These are phyloP conservation scores for Aspidiotus rigidus DNA, from an alignment of 2,888 invertebrate species.

Conservation along the genomic window DNA sequence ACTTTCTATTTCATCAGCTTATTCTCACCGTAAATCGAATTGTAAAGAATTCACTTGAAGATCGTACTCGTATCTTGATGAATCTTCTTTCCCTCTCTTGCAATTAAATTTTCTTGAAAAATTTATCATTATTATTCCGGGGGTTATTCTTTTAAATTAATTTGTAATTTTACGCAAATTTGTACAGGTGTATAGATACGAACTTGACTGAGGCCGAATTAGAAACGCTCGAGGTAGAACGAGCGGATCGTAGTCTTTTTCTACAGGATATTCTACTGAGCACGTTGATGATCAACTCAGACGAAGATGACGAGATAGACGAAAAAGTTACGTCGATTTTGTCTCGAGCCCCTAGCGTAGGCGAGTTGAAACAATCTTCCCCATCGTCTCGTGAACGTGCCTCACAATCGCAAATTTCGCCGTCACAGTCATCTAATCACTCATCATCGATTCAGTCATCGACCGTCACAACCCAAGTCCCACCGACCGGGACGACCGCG, in stretches of 20 bases:
- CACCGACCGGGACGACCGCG: not conserved
- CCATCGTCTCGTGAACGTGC: conserved; percentile 1
- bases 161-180: too few species aligned
- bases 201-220: conserved; percentile 34
- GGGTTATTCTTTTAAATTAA: too few species aligned
- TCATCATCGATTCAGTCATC: not conserved
- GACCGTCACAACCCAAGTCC: not conserved
- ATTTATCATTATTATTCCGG: too few species aligned
- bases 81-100: too few species aligned
- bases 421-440: not conserved
- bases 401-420: conserved; percentile 12
- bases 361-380: not conserved
- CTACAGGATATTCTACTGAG: conserved; percentile 61
- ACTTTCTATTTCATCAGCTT: too few species aligned
- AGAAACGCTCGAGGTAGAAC: conserved; percentile 41
- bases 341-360: not conserved
- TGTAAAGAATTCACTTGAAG: too few species aligned
- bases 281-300: conserved; percentile 43
- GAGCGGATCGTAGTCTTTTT: conserved; percentile 57
- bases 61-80: too few species aligned
- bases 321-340: not conserved
- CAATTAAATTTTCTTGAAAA: too few species aligned
- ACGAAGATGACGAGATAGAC: conserved; percentile 6
- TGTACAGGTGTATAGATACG: conserved; percentile 34
- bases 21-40: too few species aligned